Conservation (phyloP, 2,888 invertebrate genomes). For the Myopa tessellatipennis region DNA sequence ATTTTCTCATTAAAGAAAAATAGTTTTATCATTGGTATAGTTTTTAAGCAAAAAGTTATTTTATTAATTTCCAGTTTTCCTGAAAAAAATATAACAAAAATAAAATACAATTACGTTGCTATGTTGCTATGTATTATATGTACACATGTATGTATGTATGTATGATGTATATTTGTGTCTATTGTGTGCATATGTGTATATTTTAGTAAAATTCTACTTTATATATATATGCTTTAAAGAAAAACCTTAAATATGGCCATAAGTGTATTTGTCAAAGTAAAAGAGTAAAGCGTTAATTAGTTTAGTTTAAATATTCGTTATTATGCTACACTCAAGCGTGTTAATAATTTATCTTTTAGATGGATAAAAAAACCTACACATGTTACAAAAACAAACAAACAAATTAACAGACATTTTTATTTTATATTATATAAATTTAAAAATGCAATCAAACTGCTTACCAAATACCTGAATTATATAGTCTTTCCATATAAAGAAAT, state of each 20-base stretch:
- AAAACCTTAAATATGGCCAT: background rate
- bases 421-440: slow-evolving; percentile 24
- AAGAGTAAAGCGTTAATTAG: background rate
- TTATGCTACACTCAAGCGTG: background rate
- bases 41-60: no score
- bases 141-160: no score
- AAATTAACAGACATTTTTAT: background rate
- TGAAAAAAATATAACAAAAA: no score
- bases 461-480: slow-evolving; percentile 65
- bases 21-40: no score
- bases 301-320: background rate
- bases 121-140: no score
- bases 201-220: background rate
- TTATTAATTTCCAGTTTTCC: no score
- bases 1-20: no score
- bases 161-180: no score
- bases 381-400: background rate
- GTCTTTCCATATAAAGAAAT: slow-evolving; percentile 56
- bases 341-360: background rate
- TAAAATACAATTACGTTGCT: no score
- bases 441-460: slow-evolving; percentile 59
- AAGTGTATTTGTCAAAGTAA: background rate
- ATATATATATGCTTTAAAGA: background rate
- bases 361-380: slow-evolving; percentile 3
- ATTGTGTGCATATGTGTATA: no score